These are phyloP conservation scores for Nasonovia ribisnigri DNA, from an alignment of 2,888 invertebrate species.

Conservation along the genomic window DNA sequence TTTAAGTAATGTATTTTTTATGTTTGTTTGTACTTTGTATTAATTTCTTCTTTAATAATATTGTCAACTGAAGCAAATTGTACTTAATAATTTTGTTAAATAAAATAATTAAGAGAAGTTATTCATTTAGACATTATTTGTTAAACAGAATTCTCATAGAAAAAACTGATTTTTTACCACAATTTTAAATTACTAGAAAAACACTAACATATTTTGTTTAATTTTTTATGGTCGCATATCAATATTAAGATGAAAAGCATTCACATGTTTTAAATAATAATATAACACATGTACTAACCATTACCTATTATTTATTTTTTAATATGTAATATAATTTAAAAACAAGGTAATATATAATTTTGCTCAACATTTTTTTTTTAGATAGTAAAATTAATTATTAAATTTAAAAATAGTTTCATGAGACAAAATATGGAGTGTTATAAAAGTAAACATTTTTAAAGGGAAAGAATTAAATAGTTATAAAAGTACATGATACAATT, in stretches of 20 bases:
- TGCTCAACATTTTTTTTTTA: not conserved
- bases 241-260: not conserved
- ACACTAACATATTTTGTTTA: not conserved
- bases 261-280: not conserved
- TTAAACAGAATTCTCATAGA: not conserved
- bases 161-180: not conserved
- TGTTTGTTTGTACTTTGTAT: not conserved
- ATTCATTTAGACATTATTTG: not conserved
- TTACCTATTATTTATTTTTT: not conserved
- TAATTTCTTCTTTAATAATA: not conserved
- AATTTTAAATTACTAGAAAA: not conserved
- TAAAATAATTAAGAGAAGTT: not conserved
- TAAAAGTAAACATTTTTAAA: not conserved
- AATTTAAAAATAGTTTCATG: not conserved
- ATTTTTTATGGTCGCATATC: not conserved
- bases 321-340: not conserved
- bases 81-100: not conserved
- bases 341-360: not conserved
- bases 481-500: not conserved
- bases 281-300: not conserved
- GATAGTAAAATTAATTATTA: not conserved
- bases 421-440: not conserved
- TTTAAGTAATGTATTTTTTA: constrained; percentile 21
- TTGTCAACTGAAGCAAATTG: not conserved
- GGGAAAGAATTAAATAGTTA: not conserved